Base-by-base conservation (phyloP, 2,888 invertebrate genomes). In the Ashinkailepas kermadecensis region DNA sequence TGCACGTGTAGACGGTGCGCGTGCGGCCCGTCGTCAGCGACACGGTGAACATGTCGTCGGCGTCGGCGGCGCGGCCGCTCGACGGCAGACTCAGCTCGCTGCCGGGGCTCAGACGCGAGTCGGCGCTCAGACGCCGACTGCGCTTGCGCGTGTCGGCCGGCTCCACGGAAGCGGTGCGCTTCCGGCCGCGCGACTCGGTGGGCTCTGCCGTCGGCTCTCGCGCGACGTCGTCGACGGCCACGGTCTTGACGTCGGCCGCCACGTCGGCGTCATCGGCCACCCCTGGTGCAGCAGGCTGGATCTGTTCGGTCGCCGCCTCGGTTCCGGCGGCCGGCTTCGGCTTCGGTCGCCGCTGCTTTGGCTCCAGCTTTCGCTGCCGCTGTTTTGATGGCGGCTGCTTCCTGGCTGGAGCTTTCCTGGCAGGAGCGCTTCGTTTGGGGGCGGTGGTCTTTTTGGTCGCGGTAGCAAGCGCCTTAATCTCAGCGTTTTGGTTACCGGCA, bases 11-110 rank as follows among this genome's bases (percentile, higher is more conserved):
- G 15, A 79, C 79, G 9, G 58, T 79, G 58, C 79, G 79, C 58
- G 79, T 79, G 79, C 79, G 79, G 79, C 58, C 58, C 23, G 79
- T 79, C 23, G 79, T 79, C 23, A 79, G 57, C 13, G 79, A 58
- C 58, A 79, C 79, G 58, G 58, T 79, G 79, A 79, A 79, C 58
- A 79, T 59, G 79, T 58, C 79, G 79, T 79, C 74, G 54, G 39
- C 74, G 74, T 74, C 79, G 23, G 58, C 79, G 58, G n/a, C 74
- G 21, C 74, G 74, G 54, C 56, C 56, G 74, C 9, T 18, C 56
- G 15, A 9, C 18, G 74, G 56, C 9, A 11, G 21, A 21, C 74
- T 54, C 74, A 74, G 74, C 9, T 74, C 74, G 11, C 74, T 74
- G 39, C 39, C 39, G 39, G 39, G 39, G 13, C 56, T 54, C 54